Evolutionary conservation across 2,797 vertebrate species (phyloP).

Genomic region (Ptychobarbus kaznakovi): DNA sequence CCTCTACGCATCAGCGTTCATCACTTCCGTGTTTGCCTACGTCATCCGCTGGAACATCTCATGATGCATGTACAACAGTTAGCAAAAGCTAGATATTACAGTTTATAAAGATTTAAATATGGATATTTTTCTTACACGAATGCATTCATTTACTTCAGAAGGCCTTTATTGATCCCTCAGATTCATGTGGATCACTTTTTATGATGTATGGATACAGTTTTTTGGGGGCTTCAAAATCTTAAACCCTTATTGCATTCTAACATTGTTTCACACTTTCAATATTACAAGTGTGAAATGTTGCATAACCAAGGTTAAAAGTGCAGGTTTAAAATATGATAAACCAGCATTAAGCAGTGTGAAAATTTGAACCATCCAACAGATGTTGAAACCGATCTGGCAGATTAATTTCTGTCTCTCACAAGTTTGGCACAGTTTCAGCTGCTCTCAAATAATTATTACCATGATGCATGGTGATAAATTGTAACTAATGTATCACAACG

Average conservation of each 20-base stretch:
- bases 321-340: neutral
- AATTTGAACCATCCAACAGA: neutral
- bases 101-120: too few species aligned
- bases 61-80: neutral
- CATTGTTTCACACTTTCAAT: neutral
- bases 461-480: neutral
- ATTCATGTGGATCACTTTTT: too few species aligned
- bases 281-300: neutral
- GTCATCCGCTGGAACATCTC: too few species aligned
- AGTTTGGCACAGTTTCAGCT: constrained; percentile 18
- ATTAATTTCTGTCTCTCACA: constrained; percentile 17
- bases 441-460: neutral
- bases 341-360: neutral
- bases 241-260: neutral
- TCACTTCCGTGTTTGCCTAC: neutral
- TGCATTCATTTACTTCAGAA: too few species aligned
- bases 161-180: too few species aligned
- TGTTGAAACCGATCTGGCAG: constrained; percentile 20
- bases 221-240: neutral
- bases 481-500: neutral
- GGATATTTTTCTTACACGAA: too few species aligned
- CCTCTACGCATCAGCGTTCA: too few species aligned
- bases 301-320: neutral
- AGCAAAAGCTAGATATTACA: neutral
- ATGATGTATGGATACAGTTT: too few species aligned